Base-by-base conservation (phyloP, 2,113 vertebrate species). In the Euleptes europaea region DNA sequence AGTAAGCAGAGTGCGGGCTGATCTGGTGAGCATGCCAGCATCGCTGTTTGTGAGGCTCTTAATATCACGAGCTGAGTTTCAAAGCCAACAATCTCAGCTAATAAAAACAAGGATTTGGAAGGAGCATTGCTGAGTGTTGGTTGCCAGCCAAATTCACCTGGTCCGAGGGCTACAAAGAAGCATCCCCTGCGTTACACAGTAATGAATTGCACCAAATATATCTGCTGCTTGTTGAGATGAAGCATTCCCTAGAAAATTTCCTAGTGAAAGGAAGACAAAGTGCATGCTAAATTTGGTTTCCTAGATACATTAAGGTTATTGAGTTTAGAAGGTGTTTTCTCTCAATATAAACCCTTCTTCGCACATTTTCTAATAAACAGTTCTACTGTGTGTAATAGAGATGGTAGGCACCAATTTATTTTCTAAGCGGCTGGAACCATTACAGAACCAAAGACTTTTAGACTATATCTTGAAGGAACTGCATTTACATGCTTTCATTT, bases 401-500 rank as follows among this genome's bases (percentile, higher is more conserved):
- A 89, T 28, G 21, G 35, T 76, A 86, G 42, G 47, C 60, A 92
- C 84, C 44, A 88, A 92, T 83, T 91, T 92, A 75, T 92, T 94
- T 95, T 91, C 90, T 84, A 65, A 83, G 90, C 57, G 89, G 84
- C 90, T 91, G 86, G 91, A 94, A 92, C 82, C 91, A 94, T 92
- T 94, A 94, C 86, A 90, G 92, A 86, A 95, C 73, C 92, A 94
- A 94, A 91, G 89, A 74, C 60, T 93, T 93, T 84, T 90, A 95
- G 89, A 86, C 86, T 94, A 4, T 94, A 95, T 94, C 91, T 94
- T 77, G 87, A 96, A 90, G 88, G 84, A 95, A 94, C 84, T 88
- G 40, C 60, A 94, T 96, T 96, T 96, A 91, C 90, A 94, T 94
- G 92, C 90, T 96, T 97, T 93, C 86, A 95, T 93, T 96, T 96